Evolutionary conservation across 1,140 invertebrate genomes (phyloP).

Genomic region (Halictus rubicundus): DNA sequence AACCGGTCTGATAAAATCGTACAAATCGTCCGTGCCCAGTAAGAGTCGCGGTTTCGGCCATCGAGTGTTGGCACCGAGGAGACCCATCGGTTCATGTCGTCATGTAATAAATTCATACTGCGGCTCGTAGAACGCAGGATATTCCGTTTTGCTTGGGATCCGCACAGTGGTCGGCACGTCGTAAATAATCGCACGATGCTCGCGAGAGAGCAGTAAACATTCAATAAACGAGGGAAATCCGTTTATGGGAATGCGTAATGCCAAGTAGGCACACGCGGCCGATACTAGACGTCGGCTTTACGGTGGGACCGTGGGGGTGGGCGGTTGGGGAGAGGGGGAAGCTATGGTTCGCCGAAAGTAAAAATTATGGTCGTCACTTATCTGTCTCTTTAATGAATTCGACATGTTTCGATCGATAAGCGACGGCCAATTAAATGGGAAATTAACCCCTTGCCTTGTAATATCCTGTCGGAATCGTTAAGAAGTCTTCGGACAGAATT

Average conservation of each 20-base stretch:
- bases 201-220: constrained; percentile 74
- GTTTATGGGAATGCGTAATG: constrained; percentile 74
- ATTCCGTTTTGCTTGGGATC: constrained; percentile 45
- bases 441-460: too few relatives aligned
- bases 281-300: constrained; percentile 7
- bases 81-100: constrained; percentile 32
- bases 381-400: too few relatives aligned
- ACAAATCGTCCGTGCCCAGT: neutral
- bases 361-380: too few relatives aligned
- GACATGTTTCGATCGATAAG: too few relatives aligned
- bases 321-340: too few relatives aligned
- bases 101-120: constrained; percentile 33
- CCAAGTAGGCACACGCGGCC: neutral
- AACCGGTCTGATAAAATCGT: too few relatives aligned
- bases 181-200: constrained; percentile 73
- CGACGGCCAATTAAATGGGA: too few relatives aligned
- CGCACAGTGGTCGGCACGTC: constrained; percentile 66
- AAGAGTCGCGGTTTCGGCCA: constrained; percentile 4
- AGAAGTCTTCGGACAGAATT: too few relatives aligned
- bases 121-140: constrained; percentile 22
- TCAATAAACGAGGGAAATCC: constrained; percentile 76
- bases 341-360: neutral
- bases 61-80: constrained; percentile 36
- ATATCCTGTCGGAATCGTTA: too few relatives aligned
- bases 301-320: too few relatives aligned